These are phyloP conservation scores for Ataeniobius toweri DNA, from an alignment of 2,797 vertebrate species.

Conservation along the genomic window DNA sequence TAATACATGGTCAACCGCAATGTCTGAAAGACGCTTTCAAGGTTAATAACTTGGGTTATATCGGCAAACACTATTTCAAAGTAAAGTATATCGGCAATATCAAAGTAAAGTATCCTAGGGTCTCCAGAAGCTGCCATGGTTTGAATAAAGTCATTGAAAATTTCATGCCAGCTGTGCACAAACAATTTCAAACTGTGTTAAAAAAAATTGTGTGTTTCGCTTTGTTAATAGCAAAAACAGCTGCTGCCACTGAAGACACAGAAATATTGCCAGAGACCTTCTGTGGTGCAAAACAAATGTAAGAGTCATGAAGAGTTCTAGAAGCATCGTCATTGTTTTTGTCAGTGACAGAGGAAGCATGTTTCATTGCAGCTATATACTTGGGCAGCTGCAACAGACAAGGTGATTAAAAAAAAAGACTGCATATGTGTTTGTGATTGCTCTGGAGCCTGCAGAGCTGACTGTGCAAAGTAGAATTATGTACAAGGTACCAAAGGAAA, in stretches of 20 bases:
- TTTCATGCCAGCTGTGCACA: not conserved
- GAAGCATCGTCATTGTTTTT: not conserved
- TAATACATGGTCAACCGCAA: no score
- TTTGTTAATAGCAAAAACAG: not conserved
- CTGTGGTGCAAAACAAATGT: not conserved
- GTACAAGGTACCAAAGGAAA: not conserved
- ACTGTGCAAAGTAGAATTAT: not conserved
- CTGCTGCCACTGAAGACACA: not conserved
- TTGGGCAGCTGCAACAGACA: not conserved
- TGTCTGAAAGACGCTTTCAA: no score
- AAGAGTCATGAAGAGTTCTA: not conserved
- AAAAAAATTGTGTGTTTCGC: not conserved
- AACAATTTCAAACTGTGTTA: not conserved
- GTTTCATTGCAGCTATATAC: not conserved
- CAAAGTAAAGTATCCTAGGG: not conserved
- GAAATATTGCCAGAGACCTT: not conserved
- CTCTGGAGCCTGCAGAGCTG: not conserved
- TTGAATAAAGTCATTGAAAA: not conserved
- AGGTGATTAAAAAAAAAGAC: not conserved
- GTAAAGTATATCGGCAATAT: no score
- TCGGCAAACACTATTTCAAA: no score
- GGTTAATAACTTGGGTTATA: not conserved
- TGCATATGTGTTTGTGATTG: not conserved
- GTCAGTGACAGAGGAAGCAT: not conserved
- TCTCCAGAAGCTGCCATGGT: not conserved